Evolutionary conservation across 2,797 vertebrate genomes (phyloP).

Genomic region (Pipistrellus pipistrellus): DNA sequence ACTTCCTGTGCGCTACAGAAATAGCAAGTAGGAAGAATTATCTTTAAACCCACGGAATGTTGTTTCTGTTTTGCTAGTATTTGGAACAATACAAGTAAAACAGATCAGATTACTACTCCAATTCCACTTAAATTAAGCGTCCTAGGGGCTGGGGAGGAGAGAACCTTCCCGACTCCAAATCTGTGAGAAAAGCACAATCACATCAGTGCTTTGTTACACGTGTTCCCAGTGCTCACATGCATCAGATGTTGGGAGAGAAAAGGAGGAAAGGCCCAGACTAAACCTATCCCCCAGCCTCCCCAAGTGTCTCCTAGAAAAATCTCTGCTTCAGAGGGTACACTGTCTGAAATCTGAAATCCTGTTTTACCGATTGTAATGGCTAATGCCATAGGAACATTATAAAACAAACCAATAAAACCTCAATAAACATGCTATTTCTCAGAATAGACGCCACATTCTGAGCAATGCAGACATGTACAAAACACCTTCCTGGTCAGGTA

Average conservation of each 20-base stretch:
- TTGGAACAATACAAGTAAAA: not conserved
- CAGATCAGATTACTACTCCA: not conserved
- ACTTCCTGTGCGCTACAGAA: not conserved
- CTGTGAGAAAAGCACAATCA: not conserved
- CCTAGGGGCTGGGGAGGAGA: not conserved
- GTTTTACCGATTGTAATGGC: constrained; percentile 37
- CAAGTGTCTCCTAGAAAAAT: constrained; percentile 31
- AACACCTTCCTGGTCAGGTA: not conserved
- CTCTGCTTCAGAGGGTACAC: not conserved
- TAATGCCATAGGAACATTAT: not conserved
- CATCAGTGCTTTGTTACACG: not conserved
- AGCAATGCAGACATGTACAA: not conserved
- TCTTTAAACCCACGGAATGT: constrained; percentile 14
- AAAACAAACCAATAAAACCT: constrained; percentile 33
- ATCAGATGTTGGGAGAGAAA: not conserved
- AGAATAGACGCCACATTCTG: not conserved
- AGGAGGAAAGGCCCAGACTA: not conserved
- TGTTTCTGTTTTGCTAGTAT: not conserved
- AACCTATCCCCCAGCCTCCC: not conserved
- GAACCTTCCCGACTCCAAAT: not conserved
- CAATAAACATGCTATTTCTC: constrained; percentile 25
- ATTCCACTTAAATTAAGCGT: not conserved
- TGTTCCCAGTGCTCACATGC: not conserved
- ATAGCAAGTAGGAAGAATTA: not conserved
- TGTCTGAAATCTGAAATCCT: constrained; percentile 39